Evolutionary conservation across 1,140 invertebrate species (phyloP), one percentile per base, ranked within the genome.

Genomic region (Temnothorax curvispinosus): DNA sequence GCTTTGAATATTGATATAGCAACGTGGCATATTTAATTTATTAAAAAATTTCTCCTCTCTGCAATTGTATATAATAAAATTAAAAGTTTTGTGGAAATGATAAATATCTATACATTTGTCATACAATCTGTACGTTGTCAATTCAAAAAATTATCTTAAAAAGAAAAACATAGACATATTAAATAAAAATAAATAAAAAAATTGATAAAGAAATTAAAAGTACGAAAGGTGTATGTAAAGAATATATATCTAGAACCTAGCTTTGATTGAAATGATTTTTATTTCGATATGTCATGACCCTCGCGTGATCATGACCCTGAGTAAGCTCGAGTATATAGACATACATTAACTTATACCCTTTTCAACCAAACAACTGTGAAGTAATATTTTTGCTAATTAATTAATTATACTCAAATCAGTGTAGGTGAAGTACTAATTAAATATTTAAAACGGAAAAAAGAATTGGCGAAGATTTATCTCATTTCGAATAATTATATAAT

Each of bases 241-340:
- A 44, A 21, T 44, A 47, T 54, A 54, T n/a, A 15, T 18, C 15
- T 60, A 27, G 64, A 21, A 47, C 44, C 38, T 67, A 21, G 3
- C 41, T 67, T 67, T 44, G 18, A 65, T 65, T n/a, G 1, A 67
- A 67, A 21, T 44, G 64, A 67, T 47, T 21, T 67, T 44, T 67
- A 44, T 67, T 67, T 67, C 64, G 9, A 67, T 67, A 44, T 67
- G 64, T 47, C 64, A 67, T n/a, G 64, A 67, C 64, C 64, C 64
- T 18, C 9, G 11, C 5, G n/a, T 21, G 18, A n/a, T 67, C 9
- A 67, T 47, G 38, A 13, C 64, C 38, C n/a, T 67, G 38, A 67
- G 9, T 21, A 44, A 67, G 64, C 11, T 44, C n/a, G 9, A n/a
- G 7, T 38, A 8, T 32, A 32, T 35, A 35, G 35, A 35, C 13